phyloP scores from a whole-genome alignment of 2,113 vertebrate species.

The Garra rufa region DNA sequence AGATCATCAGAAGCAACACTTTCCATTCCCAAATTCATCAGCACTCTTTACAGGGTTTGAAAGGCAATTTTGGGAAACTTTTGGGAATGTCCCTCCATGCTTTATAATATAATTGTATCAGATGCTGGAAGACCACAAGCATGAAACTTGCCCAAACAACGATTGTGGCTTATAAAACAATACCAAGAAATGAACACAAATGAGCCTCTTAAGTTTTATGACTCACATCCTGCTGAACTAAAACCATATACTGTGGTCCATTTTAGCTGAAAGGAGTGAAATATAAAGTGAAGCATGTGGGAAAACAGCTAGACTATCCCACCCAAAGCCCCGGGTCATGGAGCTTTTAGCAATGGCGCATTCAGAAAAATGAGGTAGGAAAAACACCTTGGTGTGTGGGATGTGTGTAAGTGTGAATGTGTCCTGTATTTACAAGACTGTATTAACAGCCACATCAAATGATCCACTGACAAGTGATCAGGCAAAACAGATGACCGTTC shows the following conservation, averaged over 20 bases:
- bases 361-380: background rate
- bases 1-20: conserved; percentile 19
- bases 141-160: conserved; percentile 51
- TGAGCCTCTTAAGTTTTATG: conserved; percentile 39
- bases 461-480: too few relatives aligned
- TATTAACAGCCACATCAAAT: background rate
- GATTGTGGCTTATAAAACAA: conserved; percentile 54
- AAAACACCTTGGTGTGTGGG: conserved; percentile 14
- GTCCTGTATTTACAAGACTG: background rate
- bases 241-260: background rate
- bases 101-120: background rate
- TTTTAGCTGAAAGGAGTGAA: conserved; percentile 23
- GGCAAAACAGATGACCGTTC: background rate
- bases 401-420: background rate
- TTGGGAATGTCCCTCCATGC: conserved; percentile 36
- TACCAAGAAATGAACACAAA: conserved; percentile 62
- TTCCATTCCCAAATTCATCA: conserved; percentile 3
- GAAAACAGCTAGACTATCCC: background rate
- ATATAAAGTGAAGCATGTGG: conserved; percentile 1
- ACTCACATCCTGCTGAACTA: conserved; percentile 36
- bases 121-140: conserved; percentile 31
- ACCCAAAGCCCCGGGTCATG: background rate
- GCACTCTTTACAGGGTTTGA: background rate
- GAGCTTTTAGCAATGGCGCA: background rate
- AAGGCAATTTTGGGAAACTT: conserved; percentile 9